Evolutionary conservation across 1,140 invertebrate species (phyloP).

Genomic region (Leptinotarsa undecemlineata): DNA sequence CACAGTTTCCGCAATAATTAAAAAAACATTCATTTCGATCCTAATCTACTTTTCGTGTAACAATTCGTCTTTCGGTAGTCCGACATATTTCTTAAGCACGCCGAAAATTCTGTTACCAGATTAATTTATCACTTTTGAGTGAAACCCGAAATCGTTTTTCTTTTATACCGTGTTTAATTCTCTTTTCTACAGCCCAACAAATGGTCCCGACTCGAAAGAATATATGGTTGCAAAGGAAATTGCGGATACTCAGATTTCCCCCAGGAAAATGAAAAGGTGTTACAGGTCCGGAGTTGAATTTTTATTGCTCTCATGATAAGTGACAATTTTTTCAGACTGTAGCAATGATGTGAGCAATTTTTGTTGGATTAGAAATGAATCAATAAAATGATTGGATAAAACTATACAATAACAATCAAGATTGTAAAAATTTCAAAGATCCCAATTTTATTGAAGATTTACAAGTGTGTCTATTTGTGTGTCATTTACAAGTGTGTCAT

Average conservation of each 20-base stretch:
- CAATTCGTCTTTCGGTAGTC: too few species aligned
- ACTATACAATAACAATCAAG: background rate
- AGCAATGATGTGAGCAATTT: background rate
- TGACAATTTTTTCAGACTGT: background rate
- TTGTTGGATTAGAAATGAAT: background rate
- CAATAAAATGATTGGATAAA: background rate
- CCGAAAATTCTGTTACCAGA: background rate
- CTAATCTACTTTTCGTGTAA: too few species aligned
- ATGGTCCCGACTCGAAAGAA: constrained; percentile 1
- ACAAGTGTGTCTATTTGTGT: too few species aligned
- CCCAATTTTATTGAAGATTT: too few species aligned
- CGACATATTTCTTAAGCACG: too few species aligned
- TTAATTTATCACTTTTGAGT: constrained; percentile 1
- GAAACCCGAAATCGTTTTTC: constrained; percentile 9
- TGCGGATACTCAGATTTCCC: constrained; percentile 1
- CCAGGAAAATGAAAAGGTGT: background rate
- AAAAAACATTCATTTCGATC: too few species aligned
- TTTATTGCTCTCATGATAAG: background rate
- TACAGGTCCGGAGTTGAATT: constrained; percentile 3
- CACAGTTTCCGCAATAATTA: too few species aligned
- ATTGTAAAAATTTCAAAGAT: background rate
- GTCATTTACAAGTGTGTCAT: too few species aligned
- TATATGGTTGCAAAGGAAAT: constrained; percentile 9
- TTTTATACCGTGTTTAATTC: constrained; percentile 10
- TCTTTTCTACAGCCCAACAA: constrained; percentile 3